These are phyloP conservation scores for Druceiella hillmani DNA, from an alignment of 2,888 invertebrate genomes.

Conservation along the genomic window DNA sequence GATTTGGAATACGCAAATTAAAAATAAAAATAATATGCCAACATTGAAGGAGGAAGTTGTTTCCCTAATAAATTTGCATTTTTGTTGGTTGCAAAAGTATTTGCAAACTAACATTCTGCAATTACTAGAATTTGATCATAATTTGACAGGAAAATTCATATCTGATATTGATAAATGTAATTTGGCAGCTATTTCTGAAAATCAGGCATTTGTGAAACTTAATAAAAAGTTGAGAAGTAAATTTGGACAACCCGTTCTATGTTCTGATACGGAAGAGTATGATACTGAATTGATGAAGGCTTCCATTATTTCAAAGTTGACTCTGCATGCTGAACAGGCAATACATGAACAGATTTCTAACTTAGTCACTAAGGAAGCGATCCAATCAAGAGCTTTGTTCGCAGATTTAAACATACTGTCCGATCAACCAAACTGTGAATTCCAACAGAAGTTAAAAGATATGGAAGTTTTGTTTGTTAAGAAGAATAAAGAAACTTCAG, in stretches of 20 bases:
- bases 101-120: slow-evolving; percentile 33
- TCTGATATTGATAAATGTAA: slow-evolving; percentile 17
- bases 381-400: too few relatives aligned
- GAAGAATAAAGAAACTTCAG: too few relatives aligned
- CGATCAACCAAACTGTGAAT: too few relatives aligned
- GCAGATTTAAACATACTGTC: too few relatives aligned
- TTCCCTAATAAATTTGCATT: slow-evolving; percentile 61
- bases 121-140: slow-evolving; percentile 26
- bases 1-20: slow-evolving; percentile 32
- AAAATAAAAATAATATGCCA: slow-evolving; percentile 32
- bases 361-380: too few relatives aligned
- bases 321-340: slow-evolving; percentile 34
- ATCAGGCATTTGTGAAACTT: slow-evolving; percentile 31
- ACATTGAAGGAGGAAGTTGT: slow-evolving; percentile 49
- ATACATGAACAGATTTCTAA: slow-evolving; percentile 33
- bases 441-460: too few relatives aligned
- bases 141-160: slow-evolving; percentile 26
- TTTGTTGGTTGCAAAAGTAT: slow-evolving; percentile 68
- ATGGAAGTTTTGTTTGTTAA: too few relatives aligned
- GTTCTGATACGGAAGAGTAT: slow-evolving; percentile 32
- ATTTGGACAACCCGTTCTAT: slow-evolving; percentile 39
- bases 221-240: slow-evolving; percentile 39
- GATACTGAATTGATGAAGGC: slow-evolving; percentile 28
- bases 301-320: slow-evolving; percentile 29
- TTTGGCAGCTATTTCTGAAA: slow-evolving; percentile 15